Conservation (phyloP, 2,888 invertebrate species). For the Monoplex corrugatus region DNA sequence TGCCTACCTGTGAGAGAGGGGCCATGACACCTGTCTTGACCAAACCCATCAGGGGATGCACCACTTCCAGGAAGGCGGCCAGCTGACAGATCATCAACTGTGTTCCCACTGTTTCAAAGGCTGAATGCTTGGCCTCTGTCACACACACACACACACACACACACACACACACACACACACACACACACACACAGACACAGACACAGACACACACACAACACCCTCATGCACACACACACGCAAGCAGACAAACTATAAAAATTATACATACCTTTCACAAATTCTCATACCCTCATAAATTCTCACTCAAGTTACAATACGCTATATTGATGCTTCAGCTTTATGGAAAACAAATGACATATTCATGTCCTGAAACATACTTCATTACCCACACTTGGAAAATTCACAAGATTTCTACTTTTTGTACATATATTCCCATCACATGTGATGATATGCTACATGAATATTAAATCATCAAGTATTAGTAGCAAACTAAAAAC, state of each 20-base stretch:
- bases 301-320: too few relatives aligned
- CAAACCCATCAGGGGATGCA: conserved; percentile 94
- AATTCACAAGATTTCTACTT: too few relatives aligned
- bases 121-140: conserved; percentile 67
- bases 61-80: conserved; percentile 91
- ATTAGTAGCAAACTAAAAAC: too few relatives aligned
- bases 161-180: not conserved
- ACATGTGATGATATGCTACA: too few relatives aligned
- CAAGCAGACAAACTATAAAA: not conserved
- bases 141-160: conserved; percentile 31
- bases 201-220: not conserved
- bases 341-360: too few relatives aligned
- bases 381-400: too few relatives aligned
- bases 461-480: too few relatives aligned
- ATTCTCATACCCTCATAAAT: conserved; percentile 37
- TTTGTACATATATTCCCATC: too few relatives aligned
- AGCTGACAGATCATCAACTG: conserved; percentile 86
- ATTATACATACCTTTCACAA: not conserved
- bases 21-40: conserved; percentile 89
- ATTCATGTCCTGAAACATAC: too few relatives aligned
- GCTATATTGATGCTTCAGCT: too few relatives aligned
- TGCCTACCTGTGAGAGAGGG: conserved; percentile 87
- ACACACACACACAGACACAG: not conserved
- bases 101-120: conserved; percentile 76
- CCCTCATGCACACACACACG: not conserved